Evolutionary conservation across 2,888 invertebrate genomes (phyloP).

Genomic region (Epicampocera succincta): DNA sequence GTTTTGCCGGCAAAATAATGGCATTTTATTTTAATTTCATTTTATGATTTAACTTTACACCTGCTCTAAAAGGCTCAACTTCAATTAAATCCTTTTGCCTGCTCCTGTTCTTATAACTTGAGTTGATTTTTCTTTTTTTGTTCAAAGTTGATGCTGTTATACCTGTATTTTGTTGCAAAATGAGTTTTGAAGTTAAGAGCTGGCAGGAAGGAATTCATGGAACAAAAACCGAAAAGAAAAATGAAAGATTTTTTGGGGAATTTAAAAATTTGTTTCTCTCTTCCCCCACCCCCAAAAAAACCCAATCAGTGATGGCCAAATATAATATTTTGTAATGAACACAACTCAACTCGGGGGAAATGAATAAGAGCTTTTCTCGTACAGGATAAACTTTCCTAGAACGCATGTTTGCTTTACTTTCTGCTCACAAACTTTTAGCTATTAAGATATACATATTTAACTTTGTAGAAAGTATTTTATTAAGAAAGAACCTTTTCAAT

Average conservation of each 20-base stretch:
- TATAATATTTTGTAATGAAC: too few relatives aligned
- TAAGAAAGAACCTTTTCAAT: too few relatives aligned
- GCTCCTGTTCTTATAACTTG: conserved; percentile 28
- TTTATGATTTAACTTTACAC: conserved; percentile 81
- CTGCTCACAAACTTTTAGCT: too few relatives aligned
- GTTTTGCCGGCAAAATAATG: conserved; percentile 57
- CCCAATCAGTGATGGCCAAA: neutral
- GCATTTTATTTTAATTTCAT: conserved; percentile 79
- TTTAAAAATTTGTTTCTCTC: conserved; percentile 3
- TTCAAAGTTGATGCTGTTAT: conserved; percentile 35
- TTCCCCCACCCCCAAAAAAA: neutral
- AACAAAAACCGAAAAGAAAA: conserved; percentile 43
- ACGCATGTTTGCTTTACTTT: too few relatives aligned
- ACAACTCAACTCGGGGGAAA: too few relatives aligned
- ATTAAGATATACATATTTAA: too few relatives aligned
- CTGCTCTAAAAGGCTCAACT: conserved; percentile 76
- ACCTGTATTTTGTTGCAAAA: conserved; percentile 57
- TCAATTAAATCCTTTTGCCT: conserved; percentile 75
- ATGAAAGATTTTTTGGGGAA: conserved; percentile 38
- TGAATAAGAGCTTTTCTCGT: too few relatives aligned
- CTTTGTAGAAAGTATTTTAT: too few relatives aligned
- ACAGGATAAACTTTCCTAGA: too few relatives aligned
- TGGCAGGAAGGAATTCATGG: conserved; percentile 56
- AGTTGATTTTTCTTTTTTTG: conserved; percentile 18
- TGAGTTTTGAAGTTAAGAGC: conserved; percentile 27